Percentiles rank a stretch among this genome's conserved stretches.
phyloP scores from a whole-genome alignment of 2,797 vertebrate genomes.

The Sebastiscus albofasciatus region DNA sequence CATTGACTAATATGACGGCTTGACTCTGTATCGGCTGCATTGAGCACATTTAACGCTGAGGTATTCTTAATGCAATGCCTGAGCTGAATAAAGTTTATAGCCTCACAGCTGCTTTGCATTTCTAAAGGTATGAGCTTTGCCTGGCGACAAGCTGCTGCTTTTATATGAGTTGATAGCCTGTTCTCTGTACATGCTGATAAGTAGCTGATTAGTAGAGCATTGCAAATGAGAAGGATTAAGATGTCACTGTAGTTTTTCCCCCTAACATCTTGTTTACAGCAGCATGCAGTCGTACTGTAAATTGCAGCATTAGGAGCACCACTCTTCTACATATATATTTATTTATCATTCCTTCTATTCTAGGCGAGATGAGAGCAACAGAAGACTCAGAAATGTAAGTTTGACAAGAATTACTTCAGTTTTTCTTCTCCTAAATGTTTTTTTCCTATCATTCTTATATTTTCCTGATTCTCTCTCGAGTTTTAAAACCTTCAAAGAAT shows the following conservation, averaged over 20 bases:
- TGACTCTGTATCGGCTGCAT: not conserved
- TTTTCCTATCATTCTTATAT: not conserved
- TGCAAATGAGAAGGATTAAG: slow-evolving; percentile 56
- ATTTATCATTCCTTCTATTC: slow-evolving; percentile 32
- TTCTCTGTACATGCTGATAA: slow-evolving; percentile 39
- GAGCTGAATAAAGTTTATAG: slow-evolving; percentile 9
- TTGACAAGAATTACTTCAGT: not conserved
- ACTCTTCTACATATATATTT: not conserved
- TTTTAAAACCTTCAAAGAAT: not conserved
- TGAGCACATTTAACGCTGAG: not conserved
- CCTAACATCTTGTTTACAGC: not conserved
- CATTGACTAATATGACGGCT: not conserved
- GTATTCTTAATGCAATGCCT: not conserved
- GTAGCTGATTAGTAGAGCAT: slow-evolving; percentile 29
- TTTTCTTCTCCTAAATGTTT: not conserved
- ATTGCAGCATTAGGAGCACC: not conserved
- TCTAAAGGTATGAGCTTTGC: slow-evolving; percentile 5
- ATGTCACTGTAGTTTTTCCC: not conserved
- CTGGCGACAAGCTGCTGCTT: slow-evolving; percentile 34
- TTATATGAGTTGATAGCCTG: not conserved
- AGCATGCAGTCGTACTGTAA: not conserved
- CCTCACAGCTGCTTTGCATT: slow-evolving; percentile 62
- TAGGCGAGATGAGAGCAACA: slow-evolving; percentile 89
- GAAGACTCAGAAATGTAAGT: slow-evolving; percentile 86
- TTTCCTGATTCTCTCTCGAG: not conserved